Conservation (phyloP, 1,140 invertebrate species). For the Leucophenga varia region DNA sequence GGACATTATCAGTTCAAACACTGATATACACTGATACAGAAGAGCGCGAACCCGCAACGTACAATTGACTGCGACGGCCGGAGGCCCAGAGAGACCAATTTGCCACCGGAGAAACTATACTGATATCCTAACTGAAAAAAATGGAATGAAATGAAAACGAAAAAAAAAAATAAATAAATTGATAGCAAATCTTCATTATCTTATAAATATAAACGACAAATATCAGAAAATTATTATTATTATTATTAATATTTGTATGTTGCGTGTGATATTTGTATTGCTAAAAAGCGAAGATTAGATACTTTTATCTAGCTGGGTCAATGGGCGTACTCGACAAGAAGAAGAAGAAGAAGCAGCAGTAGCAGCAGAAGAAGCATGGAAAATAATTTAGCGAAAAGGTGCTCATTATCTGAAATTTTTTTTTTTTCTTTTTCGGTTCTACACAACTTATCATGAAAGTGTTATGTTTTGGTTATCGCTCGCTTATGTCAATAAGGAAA, state of each 20-base stretch:
- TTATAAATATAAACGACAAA: conserved; percentile 48
- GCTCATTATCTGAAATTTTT: no score
- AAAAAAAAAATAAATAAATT: conserved; percentile 26
- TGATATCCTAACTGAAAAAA: conserved; percentile 47
- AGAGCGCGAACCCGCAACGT: conserved; percentile 4
- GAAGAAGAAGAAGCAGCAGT: no score
- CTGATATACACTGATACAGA: conserved; percentile 52
- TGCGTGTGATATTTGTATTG: conserved; percentile 32
- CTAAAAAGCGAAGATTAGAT: conserved; percentile 55
- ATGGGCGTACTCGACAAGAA: no score
- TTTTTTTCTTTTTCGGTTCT: no score
- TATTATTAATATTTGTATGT: no score
- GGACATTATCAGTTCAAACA: conserved; percentile 57
- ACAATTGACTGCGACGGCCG: conserved; percentile 3
- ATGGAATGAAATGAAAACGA: not conserved
- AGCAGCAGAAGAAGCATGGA: no score
- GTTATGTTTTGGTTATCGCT: no score
- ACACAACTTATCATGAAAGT: no score
- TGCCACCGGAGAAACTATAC: conserved; percentile 18
- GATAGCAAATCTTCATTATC: conserved; percentile 57
- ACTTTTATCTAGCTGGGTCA: conserved; percentile 57
- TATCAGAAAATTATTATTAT: no score
- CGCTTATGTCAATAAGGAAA: no score
- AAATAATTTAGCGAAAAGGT: no score
- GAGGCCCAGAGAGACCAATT: no score